A percentile compares a stretch with the other conserved stretches of the same genome.
These are phyloP conservation scores for Ia io DNA, from an alignment of 2,113 vertebrate species.

Conservation along the genomic window DNA sequence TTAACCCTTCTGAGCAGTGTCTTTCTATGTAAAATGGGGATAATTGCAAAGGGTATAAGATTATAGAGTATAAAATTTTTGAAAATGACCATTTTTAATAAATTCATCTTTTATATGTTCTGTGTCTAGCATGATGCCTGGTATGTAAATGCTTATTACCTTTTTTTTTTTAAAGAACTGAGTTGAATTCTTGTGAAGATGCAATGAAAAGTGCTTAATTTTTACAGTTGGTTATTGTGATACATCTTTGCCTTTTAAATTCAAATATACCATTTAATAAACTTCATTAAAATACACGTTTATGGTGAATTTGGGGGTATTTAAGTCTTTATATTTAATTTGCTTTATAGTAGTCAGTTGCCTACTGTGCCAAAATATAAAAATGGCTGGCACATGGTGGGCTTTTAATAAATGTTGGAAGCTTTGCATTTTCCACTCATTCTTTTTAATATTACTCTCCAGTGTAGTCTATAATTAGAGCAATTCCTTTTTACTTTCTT, in stretches of 20 bases:
- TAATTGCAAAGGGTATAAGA: neutral
- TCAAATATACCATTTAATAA: slow-evolving; percentile 18
- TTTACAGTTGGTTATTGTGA: slow-evolving; percentile 10
- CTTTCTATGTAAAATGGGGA: neutral
- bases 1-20: neutral
- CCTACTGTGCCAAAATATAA: neutral
- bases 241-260: slow-evolving; percentile 25
- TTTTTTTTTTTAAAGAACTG: neutral
- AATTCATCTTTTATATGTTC: slow-evolving; percentile 8
- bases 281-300: neutral
- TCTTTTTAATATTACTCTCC: neutral
- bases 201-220: neutral
- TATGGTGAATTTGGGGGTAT: neutral
- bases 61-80: neutral
- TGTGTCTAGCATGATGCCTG: neutral
- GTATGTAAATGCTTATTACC: neutral
- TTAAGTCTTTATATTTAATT: neutral
- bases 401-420: neutral
- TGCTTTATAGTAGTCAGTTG: neutral
- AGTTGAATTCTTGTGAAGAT: slow-evolving; percentile 30
- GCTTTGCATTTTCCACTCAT: neutral
- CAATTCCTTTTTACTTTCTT: neutral
- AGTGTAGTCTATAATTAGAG: neutral
- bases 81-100: neutral
- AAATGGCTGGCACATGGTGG: neutral